phyloP scores from a whole-genome alignment of 2,888 invertebrate species.

The Tachina lurida region DNA sequence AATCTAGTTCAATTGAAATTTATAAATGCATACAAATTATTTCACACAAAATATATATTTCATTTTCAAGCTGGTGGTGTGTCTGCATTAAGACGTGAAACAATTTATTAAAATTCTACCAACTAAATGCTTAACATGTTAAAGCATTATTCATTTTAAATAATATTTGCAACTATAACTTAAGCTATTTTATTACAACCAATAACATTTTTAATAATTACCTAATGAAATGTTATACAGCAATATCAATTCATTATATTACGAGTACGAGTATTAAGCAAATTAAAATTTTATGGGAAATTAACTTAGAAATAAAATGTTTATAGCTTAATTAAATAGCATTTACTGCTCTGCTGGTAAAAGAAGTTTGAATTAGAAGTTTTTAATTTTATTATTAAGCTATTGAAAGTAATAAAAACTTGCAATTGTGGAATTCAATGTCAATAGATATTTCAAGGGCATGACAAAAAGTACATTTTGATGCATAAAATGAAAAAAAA shows the following conservation, averaged over 20 bases:
- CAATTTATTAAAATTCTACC: slow-evolving; percentile 37
- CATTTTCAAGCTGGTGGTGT: slow-evolving; percentile 3
- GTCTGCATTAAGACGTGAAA: slow-evolving; percentile 30
- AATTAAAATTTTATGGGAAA: slow-evolving; percentile 12
- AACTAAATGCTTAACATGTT: slow-evolving; percentile 6
- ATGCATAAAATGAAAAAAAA: no score
- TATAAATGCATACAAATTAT: slow-evolving; percentile 48
- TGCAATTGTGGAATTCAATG: no score
- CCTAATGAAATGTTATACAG: slow-evolving; percentile 21
- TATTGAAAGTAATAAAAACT: neutral
- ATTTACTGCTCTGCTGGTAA: neutral
- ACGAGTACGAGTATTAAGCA: neutral
- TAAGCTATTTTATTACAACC: slow-evolving; percentile 7
- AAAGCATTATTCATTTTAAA: slow-evolving; percentile 34
- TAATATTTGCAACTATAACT: neutral
- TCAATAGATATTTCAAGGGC: no score
- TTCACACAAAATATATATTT: slow-evolving; percentile 40
- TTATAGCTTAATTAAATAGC: neutral
- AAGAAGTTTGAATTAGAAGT: neutral
- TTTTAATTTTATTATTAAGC: neutral
- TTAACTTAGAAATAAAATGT: slow-evolving; percentile 5
- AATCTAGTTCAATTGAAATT: slow-evolving; percentile 49
- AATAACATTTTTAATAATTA: slow-evolving; percentile 36
- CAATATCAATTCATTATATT: slow-evolving; percentile 4
- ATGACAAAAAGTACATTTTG: no score